Evolutionary conservation across 2,113 vertebrate genomes (phyloP), one percentile per base, ranked within the genome.

Genomic region (Bambusicola thoracicus): DNA sequence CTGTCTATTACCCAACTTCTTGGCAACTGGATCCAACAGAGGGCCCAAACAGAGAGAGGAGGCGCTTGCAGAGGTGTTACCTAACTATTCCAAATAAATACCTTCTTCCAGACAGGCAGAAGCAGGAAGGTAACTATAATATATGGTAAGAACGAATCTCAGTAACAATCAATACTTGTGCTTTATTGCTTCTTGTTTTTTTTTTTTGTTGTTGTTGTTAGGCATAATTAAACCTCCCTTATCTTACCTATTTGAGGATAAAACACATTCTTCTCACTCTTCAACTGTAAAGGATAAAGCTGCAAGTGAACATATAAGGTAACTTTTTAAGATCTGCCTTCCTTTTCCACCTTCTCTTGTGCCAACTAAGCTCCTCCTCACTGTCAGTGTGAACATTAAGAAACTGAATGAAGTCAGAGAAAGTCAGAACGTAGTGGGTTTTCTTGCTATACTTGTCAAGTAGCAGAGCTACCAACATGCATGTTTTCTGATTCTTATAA

Each of bases 201-300:
- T 59, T 76, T 81, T 87, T n/a, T n/a, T n/a, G n/a, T n/a, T n/a
- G n/a, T n/a, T n/a, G n/a, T n/a, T 70, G 66, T 81, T 88, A 99
- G 99, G 99, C 67, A 38, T 98, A 30, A 93, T 98, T 81, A 99
- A 98, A 96, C 97, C 98, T 36, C 98, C 99, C 0, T 97, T 99
- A 58, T 98, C 98, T 67, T 99, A 99, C 41, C 97, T 99, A 36
- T 99, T 99, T 97, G 99, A 99, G 97, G 99, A 99, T 92, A 99
- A 99, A 97, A 99, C 98, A 17, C 98, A 99, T 97, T 99, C 99
- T 76, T 99, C 99, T 85, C 98, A 99, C 95, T 99, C 99, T 44
- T 99, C 99, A 56, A 99, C 99, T 40, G 99, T 99, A 69, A 99
- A 99, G 97, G 99, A 99, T 96, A 99, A 99, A 98, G 99, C 99